A percentile compares a stretch with the other conserved stretches of the same genome.
Evolutionary conservation across 2,888 invertebrate species (phyloP).

Genomic region (Heliconius charithonia): DNA sequence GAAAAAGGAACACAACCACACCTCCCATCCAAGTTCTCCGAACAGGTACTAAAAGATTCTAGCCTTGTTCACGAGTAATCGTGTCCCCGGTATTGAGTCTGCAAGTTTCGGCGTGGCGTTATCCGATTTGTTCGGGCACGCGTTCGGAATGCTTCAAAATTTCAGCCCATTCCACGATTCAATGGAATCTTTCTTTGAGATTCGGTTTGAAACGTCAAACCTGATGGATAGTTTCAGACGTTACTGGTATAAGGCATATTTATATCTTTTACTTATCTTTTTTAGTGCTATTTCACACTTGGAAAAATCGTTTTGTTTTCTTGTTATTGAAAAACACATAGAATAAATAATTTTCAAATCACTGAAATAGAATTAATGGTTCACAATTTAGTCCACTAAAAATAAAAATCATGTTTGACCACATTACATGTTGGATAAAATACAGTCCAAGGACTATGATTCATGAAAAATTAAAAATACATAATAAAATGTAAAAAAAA

Average conservation of each 20-base stretch:
- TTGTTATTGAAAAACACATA: no score
- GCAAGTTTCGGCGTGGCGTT: slow-evolving; percentile 59
- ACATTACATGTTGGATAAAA: no score
- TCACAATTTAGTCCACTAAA: no score
- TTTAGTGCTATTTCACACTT: background rate
- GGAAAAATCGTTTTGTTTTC: no score
- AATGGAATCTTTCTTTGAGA: slow-evolving; percentile 30
- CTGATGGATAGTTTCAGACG: background rate
- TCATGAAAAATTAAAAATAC: no score
- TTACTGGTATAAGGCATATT: no score
- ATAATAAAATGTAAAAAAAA: no score
- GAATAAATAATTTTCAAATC: no score
- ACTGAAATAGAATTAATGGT: no score
- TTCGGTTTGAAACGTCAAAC: slow-evolving; percentile 5
- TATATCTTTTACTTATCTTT: background rate
- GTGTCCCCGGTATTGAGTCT: slow-evolving; percentile 61
- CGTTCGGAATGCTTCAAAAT: slow-evolving; percentile 59
- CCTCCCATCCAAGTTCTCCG: slow-evolving; percentile 46
- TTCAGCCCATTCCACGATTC: slow-evolving; percentile 25
- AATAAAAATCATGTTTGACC: no score
- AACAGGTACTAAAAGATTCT: slow-evolving; percentile 53
- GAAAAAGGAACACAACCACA: slow-evolving; percentile 48
- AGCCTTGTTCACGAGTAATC: slow-evolving; percentile 67
- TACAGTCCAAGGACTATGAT: no score
- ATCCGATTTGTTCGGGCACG: slow-evolving; percentile 79